phyloP scores from a whole-genome alignment of 1,140 invertebrate species.

The Zaprionus capensis region DNA sequence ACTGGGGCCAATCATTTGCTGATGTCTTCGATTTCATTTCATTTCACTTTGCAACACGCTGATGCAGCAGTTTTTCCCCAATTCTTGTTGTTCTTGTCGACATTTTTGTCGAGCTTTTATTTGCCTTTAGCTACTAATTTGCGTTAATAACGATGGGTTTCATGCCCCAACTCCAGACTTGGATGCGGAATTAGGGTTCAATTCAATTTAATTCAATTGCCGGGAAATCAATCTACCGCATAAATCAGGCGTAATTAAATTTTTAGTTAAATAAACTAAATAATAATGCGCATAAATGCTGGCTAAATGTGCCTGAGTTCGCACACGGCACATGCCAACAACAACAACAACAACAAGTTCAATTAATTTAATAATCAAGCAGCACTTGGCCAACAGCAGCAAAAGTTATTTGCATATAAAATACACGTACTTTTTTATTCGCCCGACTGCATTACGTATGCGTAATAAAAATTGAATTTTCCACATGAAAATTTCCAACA shows the following conservation, averaged over 20 bases:
- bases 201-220: conserved; percentile 41
- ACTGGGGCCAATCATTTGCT: conserved; percentile 64
- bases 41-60: conserved; percentile 52
- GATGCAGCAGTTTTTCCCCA: conserved; percentile 55
- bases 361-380: conserved; percentile 75
- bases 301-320: conserved; percentile 26
- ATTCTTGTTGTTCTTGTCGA: conserved; percentile 36
- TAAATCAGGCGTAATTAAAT: conserved; percentile 68
- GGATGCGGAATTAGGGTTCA: conserved; percentile 1
- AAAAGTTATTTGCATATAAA: conserved; percentile 54
- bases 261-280: conserved; percentile 66
- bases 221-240: conserved; percentile 56
- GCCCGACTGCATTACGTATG: conserved; percentile 66
- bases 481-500: conserved; percentile 23
- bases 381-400: conserved; percentile 46
- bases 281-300: conserved; percentile 49
- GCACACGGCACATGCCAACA: neutral
- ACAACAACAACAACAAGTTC: conserved; percentile 10
- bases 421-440: conserved; percentile 35
- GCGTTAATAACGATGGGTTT: conserved; percentile 42
- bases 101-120: conserved; percentile 43
- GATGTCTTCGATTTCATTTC: conserved; percentile 73
- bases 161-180: conserved; percentile 1
- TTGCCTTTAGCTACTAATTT: conserved; percentile 52
- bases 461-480: conserved; percentile 77